Evolutionary conservation across 1,140 invertebrate genomes (phyloP).

Genomic region (Diachasma alloeum): DNA sequence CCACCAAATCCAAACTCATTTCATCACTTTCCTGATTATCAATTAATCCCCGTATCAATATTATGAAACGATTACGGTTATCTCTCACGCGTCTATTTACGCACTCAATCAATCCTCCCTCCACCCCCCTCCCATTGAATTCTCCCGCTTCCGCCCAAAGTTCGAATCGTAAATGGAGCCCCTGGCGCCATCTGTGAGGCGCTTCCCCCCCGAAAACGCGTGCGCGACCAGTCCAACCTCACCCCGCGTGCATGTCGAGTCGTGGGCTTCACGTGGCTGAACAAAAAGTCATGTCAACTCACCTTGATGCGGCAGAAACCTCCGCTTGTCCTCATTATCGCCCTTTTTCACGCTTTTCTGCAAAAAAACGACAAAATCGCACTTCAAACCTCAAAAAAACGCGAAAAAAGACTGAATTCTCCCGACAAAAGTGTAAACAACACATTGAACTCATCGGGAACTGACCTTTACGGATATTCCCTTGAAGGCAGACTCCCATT

Average conservation of each 20-base stretch:
- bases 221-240: background rate
- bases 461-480: constrained; percentile 34
- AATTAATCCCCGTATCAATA: no score
- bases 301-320: constrained; percentile 63
- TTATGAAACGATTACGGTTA: no score
- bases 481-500: constrained; percentile 64
- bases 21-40: no score
- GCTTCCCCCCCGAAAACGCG: background rate
- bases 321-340: constrained; percentile 30
- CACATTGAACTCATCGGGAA: background rate
- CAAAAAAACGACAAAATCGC: constrained; percentile 28
- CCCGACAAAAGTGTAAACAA: background rate
- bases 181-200: background rate
- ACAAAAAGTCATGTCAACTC: constrained; percentile 36
- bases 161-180: background rate
- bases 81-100: no score
- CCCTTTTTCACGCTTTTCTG: constrained; percentile 37
- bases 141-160: background rate
- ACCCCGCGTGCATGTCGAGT: background rate
- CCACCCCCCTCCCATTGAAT: background rate
- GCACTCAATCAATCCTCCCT: no score
- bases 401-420: background rate
- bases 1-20: no score
- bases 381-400: background rate
- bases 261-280: background rate